These are phyloP conservation scores for Lithophane leautieri DNA, from an alignment of 2,888 invertebrate species.

Conservation along the genomic window DNA sequence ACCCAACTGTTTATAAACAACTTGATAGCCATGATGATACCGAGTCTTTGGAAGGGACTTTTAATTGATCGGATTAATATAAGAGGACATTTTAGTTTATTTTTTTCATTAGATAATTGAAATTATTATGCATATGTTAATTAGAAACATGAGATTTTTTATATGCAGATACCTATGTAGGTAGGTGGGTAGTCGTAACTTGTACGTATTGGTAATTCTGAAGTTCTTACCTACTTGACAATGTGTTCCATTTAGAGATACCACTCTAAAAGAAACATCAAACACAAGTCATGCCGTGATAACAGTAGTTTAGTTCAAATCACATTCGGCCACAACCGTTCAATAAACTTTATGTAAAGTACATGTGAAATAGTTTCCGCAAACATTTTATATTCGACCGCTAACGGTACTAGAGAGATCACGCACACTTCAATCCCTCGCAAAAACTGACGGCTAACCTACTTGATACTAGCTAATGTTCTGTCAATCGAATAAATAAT, in stretches of 20 bases:
- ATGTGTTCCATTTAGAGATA: conserved; percentile 33
- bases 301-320: conserved; percentile 41
- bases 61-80: conserved; percentile 43
- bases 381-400: conserved; percentile 46
- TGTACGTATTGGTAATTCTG: background rate
- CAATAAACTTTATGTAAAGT: conserved; percentile 59
- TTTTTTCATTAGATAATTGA: background rate
- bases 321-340: conserved; percentile 39
- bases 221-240: conserved; percentile 22
- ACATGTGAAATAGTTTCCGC: conserved; percentile 41
- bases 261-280: conserved; percentile 35
- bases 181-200: background rate
- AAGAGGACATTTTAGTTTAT: background rate
- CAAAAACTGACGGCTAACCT: conserved; percentile 42
- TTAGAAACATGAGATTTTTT: background rate
- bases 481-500: conserved; percentile 42
- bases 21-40: conserved; percentile 62
- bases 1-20: conserved; percentile 73
- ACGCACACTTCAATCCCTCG: conserved; percentile 17
- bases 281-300: conserved; percentile 18
- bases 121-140: background rate
- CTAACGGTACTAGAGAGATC: conserved; percentile 51
- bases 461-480: conserved; percentile 56
- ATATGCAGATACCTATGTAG: background rate
- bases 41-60: conserved; percentile 12